A percentile compares a stretch with the other conserved stretches of the same genome.
phyloP scores from a whole-genome alignment of 2,113 vertebrate genomes.

The Alaudala cheleensis region DNA sequence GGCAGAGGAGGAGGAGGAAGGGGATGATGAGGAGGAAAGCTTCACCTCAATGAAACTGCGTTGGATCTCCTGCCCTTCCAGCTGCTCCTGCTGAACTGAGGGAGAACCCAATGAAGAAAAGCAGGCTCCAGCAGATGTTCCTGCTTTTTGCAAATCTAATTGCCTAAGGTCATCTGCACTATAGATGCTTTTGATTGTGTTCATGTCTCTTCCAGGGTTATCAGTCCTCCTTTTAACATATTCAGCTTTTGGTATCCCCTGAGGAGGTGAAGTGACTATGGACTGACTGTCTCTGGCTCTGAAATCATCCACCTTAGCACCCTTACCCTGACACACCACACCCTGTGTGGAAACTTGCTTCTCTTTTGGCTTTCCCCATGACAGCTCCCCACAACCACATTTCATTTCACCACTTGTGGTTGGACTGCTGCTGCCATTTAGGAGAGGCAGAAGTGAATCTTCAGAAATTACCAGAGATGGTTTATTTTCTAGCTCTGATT shows the following conservation, averaged over 20 bases:
- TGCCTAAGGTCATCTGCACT: conserved; percentile 15
- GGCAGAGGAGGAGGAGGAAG: conserved; percentile 56
- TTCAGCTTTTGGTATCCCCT: not conserved
- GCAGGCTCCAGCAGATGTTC: not conserved
- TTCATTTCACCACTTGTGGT: not conserved
- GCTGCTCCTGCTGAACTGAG: conserved; percentile 35
- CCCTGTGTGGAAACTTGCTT: not conserved
- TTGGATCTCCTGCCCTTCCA: conserved; percentile 70
- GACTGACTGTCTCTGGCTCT: conserved; percentile 2
- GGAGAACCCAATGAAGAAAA: not conserved
- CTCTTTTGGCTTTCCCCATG: not conserved
- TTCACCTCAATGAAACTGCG: conserved; percentile 81
- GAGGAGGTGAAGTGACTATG: conserved; percentile 19
- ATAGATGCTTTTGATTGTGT: not conserved
- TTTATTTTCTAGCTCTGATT: conserved; percentile 50
- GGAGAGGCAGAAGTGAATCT: not conserved
- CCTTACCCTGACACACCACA: not conserved
- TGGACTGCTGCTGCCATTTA: not conserved
- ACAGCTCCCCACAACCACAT: not conserved
- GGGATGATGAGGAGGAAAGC: conserved; percentile 70
- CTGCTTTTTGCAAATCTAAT: not conserved
- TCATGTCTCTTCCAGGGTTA: not conserved
- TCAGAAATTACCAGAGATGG: not conserved
- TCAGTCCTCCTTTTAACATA: not conserved
- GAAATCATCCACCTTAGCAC: not conserved